phyloP scores from a whole-genome alignment of 1,140 invertebrate species.

The Stegodyphus mimosarum region DNA sequence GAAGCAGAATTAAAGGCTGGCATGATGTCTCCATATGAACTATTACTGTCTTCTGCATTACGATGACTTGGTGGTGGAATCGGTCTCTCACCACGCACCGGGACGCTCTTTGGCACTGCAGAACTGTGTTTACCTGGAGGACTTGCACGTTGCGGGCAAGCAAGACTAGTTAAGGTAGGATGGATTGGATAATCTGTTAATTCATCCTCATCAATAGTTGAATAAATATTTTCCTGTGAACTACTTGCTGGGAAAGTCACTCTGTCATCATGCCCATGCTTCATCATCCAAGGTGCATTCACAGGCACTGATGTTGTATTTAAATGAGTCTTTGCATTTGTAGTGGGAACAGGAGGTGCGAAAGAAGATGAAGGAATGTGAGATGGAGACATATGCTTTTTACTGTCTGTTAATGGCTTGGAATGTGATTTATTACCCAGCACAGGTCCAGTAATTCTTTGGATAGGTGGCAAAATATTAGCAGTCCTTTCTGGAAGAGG shows the following conservation, averaged over 20 bases:
- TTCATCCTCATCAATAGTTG: conserved; percentile 52
- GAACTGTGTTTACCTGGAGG: conserved; percentile 6
- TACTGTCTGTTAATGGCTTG: conserved; percentile 9
- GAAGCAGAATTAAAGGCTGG: conserved; percentile 39
- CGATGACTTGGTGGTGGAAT: conserved; percentile 46
- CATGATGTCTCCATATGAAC: conserved; percentile 51
- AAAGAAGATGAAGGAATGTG: not conserved
- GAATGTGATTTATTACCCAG: conserved; percentile 23
- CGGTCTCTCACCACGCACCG: not conserved
- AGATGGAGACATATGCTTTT: conserved; percentile 9
- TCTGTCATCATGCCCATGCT: not conserved
- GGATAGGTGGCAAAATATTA: not conserved
- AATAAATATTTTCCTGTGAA: conserved; percentile 52
- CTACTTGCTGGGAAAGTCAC: not conserved
- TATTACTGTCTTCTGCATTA: conserved; percentile 23
- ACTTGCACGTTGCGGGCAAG: conserved; percentile 8
- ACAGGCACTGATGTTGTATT: not conserved
- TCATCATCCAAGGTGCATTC: not conserved
- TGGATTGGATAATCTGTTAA: not conserved
- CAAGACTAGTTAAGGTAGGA: conserved; percentile 22
- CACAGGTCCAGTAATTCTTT: not conserved
- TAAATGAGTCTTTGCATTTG: not conserved
- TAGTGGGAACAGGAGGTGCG: not conserved
- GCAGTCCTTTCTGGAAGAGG: conserved; percentile 11
- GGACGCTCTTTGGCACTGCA: conserved; percentile 6